Base-by-base conservation (phyloP, 2,797 vertebrate genomes). In the Nothura maculosa region DNA sequence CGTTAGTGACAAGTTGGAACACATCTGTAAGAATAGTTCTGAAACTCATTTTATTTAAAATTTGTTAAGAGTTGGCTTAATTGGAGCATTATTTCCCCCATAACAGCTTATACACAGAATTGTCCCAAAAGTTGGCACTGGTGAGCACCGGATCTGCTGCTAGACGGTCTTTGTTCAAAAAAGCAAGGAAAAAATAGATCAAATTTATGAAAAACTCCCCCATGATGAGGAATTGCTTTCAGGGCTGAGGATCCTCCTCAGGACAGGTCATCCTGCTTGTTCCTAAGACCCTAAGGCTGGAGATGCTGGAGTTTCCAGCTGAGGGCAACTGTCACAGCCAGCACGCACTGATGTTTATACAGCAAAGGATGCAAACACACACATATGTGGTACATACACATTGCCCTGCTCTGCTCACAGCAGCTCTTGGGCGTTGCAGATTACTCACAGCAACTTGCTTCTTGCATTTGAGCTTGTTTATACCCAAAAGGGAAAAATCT, bases 401-500 rank as follows among this genome's bases (percentile, higher is more conserved):
- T 28, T 9, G 69, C 69, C 93, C 90, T 48, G 55, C 93, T 85
- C 92, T 40, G 73, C 91, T 72, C 61, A 1, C 80, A 87, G 81
- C 80, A 1, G 0, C 68, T 84, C 85, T 90, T 94, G 92, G 92
- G 93, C 96, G 47, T 11, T 87, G 92, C 88, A 92, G 45, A 3
- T 81, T 66, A 92, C 87, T 92, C 97, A 97, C 98, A 97, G 98
- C 97, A 98, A 96, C 92, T 96, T 81, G 95, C 85, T 96, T 97
- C 96, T 96, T 98, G 93, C 20, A 97, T 98, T 98, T 97, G 81
- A 95, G 95, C 95, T 94, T 98, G 97, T 98, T 98, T 97, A 97
- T 81, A 96, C 92, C 96, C 97, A 98, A 98, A 98, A 97, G 95
- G 91, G 62, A 94, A 96, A 80, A 52, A 96, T 96, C 97, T 97